Evolutionary conservation across 2,113 vertebrate genomes (phyloP).

Genomic region (Hydropotes inermis): DNA sequence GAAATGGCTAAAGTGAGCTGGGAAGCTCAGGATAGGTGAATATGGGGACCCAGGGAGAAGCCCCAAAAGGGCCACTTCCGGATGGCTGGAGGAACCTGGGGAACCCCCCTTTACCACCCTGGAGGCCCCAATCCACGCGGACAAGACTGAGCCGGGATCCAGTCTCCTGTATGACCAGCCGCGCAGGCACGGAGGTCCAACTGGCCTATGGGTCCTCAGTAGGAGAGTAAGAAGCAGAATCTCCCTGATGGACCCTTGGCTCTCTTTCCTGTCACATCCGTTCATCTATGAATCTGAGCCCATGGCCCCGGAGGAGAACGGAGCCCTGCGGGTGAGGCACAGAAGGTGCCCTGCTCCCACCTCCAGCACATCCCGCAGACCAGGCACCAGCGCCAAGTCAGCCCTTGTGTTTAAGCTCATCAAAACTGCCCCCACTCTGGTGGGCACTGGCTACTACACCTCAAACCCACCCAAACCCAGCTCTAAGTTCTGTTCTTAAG

Average conservation of each 20-base stretch:
- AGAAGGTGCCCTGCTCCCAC: neutral
- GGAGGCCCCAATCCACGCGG: fast-evolving
- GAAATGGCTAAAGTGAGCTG: neutral
- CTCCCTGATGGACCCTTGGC: neutral
- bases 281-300: fast-evolving
- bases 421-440: neutral
- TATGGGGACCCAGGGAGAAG: neutral
- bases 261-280: neutral
- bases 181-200: fast-evolving
- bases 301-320: fast-evolving
- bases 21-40: neutral
- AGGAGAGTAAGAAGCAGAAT: neutral
- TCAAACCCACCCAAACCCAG: neutral
- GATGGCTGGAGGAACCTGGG: neutral
- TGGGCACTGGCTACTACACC: too few relatives aligned
- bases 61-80: neutral
- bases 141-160: neutral
- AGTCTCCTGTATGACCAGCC: neutral
- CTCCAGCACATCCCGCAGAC: neutral
- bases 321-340: neutral
- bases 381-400: neutral
- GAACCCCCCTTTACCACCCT: neutral
- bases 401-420: neutral
- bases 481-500: neutral
- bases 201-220: fast-evolving